These are phyloP conservation scores for Phyllopteryx taeniolatus DNA, from an alignment of 2,113 vertebrate genomes.

Conservation along the genomic window DNA sequence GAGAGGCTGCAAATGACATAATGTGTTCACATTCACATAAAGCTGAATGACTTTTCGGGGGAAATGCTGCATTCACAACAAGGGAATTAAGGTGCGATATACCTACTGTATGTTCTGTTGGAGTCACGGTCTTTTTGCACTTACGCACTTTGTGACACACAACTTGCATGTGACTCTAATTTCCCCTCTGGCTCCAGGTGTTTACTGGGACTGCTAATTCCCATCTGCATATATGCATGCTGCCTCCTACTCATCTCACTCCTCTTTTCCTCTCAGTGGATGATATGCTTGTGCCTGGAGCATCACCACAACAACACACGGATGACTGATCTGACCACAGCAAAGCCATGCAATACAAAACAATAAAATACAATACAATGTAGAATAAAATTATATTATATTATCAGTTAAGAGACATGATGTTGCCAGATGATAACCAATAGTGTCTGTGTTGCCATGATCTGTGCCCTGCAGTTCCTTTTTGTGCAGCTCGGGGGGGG, in stretches of 20 bases:
- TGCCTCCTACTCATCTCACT: constrained; percentile 22
- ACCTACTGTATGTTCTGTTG: constrained; percentile 23
- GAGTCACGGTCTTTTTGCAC: constrained; percentile 37
- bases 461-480: too few species aligned
- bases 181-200: constrained; percentile 62
- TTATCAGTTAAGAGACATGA: constrained; percentile 7
- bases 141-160: constrained; percentile 17
- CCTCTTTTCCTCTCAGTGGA: constrained; percentile 18
- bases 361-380: neutral
- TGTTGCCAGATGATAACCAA: neutral
- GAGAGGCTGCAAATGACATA: constrained; percentile 52
- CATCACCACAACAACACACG: constrained; percentile 19
- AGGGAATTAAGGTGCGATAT: constrained; percentile 41
- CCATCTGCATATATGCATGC: constrained; percentile 52
- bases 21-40: constrained; percentile 39
- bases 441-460: too few species aligned
- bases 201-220: constrained; percentile 57
- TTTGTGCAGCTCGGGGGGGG: too few species aligned
- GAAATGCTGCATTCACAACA: constrained; percentile 24
- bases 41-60: constrained; percentile 33
- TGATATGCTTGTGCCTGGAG: constrained; percentile 31
- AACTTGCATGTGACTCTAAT: constrained; percentile 57
- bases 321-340: constrained; percentile 45
- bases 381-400: too few species aligned
- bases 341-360: constrained; percentile 29